These are phyloP conservation scores for Lasioglossum marginatum DNA, from an alignment of 2,888 invertebrate species.

Conservation along the genomic window DNA sequence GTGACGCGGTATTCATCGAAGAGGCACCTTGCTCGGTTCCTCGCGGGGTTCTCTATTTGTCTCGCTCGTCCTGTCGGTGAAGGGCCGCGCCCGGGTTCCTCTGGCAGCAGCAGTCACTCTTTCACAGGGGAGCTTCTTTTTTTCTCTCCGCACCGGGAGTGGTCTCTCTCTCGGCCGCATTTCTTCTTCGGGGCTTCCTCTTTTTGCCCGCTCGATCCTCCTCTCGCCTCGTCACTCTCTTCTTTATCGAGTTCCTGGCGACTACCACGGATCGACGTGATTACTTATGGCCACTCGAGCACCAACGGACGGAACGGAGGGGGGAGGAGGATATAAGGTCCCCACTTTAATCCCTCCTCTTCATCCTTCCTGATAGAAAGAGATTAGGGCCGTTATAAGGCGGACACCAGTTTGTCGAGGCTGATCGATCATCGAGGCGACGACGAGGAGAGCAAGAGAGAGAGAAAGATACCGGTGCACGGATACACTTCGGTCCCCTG, in stretches of 20 bases:
- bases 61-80: slow-evolving; percentile 59
- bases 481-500: slow-evolving; percentile 39
- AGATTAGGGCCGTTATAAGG: slow-evolving; percentile 75
- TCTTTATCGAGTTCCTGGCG: slow-evolving; percentile 66
- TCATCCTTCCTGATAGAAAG: slow-evolving; percentile 61
- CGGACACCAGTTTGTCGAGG: slow-evolving; percentile 64
- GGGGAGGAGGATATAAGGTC: slow-evolving; percentile 36
- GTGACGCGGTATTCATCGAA: slow-evolving; percentile 50
- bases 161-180: slow-evolving; percentile 51
- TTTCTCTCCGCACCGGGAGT: slow-evolving; percentile 24
- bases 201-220: slow-evolving; percentile 63
- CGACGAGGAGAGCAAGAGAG: slow-evolving; percentile 24
- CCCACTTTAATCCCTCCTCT: slow-evolving; percentile 49
- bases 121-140: slow-evolving; percentile 47
- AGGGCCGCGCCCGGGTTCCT: slow-evolving; percentile 61
- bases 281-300: slow-evolving; percentile 63
- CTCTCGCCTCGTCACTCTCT: slow-evolving; percentile 68
- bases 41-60: slow-evolving; percentile 64
- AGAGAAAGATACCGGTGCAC: slow-evolving; percentile 12
- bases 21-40: slow-evolving; percentile 46
- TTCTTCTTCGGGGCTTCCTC: slow-evolving; percentile 67
- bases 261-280: slow-evolving; percentile 66
- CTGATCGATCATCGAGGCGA: slow-evolving; percentile 69
- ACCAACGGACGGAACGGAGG: background rate
- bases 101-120: slow-evolving; percentile 52